Conservation (phyloP, 2,113 vertebrate genomes). For the Rostratula benghalensis region DNA sequence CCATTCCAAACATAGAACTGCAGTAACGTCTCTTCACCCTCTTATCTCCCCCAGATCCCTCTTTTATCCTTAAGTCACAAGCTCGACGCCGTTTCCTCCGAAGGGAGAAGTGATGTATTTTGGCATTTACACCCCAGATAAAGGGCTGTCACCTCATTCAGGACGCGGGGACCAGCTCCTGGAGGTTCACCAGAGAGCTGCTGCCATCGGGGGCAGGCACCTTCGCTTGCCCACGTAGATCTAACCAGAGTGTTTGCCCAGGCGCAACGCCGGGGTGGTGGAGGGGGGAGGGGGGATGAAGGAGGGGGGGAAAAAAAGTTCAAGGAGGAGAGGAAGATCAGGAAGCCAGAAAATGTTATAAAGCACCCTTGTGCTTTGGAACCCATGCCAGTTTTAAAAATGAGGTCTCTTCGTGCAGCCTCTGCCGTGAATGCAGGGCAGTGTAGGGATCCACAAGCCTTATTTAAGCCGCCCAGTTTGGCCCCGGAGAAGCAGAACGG, state of each 20-base stretch:
- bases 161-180: neutral
- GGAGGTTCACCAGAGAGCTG: neutral
- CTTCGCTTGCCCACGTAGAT: neutral
- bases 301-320: neutral
- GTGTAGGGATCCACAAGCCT: constrained; percentile 41
- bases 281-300: too few relatives aligned
- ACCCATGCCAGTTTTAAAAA: constrained; percentile 23
- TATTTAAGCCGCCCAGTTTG: constrained; percentile 36
- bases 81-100: neutral
- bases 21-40: neutral
- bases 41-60: constrained; percentile 36
- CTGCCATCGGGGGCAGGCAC: neutral
- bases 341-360: constrained; percentile 29
- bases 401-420: constrained; percentile 2
- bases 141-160: neutral
- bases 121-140: neutral
- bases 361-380: constrained; percentile 34
- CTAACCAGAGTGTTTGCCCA: constrained; percentile 11
- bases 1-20: constrained; percentile 24
- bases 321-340: constrained; percentile 28
- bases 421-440: constrained; percentile 44
- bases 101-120: neutral
- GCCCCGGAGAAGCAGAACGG: neutral
- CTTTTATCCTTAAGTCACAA: neutral
- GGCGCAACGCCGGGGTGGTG: neutral